phyloP scores from a whole-genome alignment of 2,113 vertebrate genomes.

The Melospiza georgiana region DNA sequence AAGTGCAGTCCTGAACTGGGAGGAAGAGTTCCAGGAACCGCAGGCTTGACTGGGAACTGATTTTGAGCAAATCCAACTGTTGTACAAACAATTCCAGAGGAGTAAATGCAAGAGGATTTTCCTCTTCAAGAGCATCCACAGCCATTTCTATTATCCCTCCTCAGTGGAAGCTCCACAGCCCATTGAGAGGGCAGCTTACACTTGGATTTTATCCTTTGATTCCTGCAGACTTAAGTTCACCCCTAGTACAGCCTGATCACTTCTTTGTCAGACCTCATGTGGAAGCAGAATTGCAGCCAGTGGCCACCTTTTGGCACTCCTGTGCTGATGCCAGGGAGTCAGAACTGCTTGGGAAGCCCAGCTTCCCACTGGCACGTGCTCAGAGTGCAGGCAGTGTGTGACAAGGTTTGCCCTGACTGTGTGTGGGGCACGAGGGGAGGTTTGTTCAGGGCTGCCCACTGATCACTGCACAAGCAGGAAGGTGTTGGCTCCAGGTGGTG shows the following conservation, averaged over 20 bases:
- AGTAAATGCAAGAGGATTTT: not conserved
- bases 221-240: not conserved
- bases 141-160: not conserved
- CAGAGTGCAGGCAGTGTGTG: accelerated
- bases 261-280: not conserved
- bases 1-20: not conserved
- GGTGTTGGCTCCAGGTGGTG: accelerated
- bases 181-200: not conserved
- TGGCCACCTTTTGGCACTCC: not conserved
- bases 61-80: not conserved
- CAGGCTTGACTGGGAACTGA: not conserved
- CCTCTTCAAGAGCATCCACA: not conserved
- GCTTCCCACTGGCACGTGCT: accelerated
- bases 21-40: not conserved
- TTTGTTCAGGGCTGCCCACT: not conserved
- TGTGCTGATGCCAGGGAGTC: not conserved
- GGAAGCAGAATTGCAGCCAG: not conserved
- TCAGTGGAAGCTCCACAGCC: not conserved
- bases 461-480: accelerated
- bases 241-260: not conserved
- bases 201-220: not conserved
- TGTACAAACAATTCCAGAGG: not conserved
- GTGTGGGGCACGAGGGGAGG: accelerated
- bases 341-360: not conserved
- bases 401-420: accelerated